Conservation (phyloP, 2,113 vertebrate species). For the Urocolius indicus region DNA sequence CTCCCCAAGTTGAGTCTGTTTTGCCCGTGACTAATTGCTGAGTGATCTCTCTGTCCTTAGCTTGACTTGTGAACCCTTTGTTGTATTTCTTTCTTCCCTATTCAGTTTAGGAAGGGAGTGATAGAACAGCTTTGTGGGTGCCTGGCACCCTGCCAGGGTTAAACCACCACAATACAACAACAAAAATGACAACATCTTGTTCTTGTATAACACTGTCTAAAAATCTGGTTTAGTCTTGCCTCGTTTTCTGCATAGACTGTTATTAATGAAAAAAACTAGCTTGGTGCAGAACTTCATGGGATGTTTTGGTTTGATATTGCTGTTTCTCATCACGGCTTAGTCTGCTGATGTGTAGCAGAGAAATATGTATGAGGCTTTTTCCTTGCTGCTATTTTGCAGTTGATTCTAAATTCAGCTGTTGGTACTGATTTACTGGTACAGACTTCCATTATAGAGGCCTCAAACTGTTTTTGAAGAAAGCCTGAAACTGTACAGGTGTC, state of each 20-base stretch:
- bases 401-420: slow-evolving; percentile 17
- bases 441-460: background rate
- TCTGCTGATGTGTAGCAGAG: slow-evolving; percentile 15
- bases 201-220: background rate
- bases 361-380: slow-evolving; percentile 35
- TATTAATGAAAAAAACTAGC: background rate
- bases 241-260: background rate
- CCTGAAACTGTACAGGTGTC: background rate
- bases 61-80: no score
- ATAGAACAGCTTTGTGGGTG: no score
- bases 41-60: no score
- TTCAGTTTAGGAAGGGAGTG: no score
- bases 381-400: slow-evolving; percentile 20
- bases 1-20: no score
- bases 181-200: background rate
- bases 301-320: background rate
- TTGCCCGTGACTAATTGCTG: no score
- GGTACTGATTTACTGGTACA: slow-evolving; percentile 1
- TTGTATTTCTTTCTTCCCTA: no score
- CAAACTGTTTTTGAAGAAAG: background rate
- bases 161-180: background rate
- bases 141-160: no score
- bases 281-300: background rate
- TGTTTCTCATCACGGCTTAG: background rate
- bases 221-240: background rate